Evolutionary conservation across 1,140 invertebrate genomes (phyloP).

Genomic region (Homalodisca vitripennis): DNA sequence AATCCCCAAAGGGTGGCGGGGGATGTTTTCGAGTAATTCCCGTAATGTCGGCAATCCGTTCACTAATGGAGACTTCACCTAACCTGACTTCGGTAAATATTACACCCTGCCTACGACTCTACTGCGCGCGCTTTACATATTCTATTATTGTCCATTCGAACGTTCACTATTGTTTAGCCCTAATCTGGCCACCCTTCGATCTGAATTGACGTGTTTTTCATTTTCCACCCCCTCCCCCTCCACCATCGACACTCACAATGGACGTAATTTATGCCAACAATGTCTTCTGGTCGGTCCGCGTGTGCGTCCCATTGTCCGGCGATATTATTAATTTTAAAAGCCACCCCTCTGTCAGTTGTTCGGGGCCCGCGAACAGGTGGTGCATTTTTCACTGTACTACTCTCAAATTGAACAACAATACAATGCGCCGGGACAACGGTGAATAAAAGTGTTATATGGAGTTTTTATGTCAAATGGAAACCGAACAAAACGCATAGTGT

Average conservation of each 20-base stretch:
- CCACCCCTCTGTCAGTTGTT: too few relatives aligned
- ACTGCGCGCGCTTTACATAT: conserved; percentile 2
- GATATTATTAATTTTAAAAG: conserved; percentile 10
- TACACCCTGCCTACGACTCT: not conserved
- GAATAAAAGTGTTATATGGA: too few relatives aligned
- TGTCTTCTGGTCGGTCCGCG: not conserved
- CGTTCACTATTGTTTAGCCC: not conserved
- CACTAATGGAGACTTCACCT: not conserved
- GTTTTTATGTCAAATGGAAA: too few relatives aligned
- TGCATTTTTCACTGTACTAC: too few relatives aligned
- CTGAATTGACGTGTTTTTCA: conserved; percentile 15
- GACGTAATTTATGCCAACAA: conserved; percentile 13
- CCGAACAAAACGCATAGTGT: too few relatives aligned
- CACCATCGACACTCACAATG: not conserved
- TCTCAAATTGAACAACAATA: too few relatives aligned
- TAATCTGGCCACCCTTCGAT: conserved; percentile 13
- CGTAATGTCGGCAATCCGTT: not conserved
- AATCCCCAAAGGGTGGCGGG: not conserved
- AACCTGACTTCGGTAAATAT: not conserved
- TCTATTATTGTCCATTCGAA: conserved; percentile 11
- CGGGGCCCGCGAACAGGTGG: too few relatives aligned
- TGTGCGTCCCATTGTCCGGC: not conserved
- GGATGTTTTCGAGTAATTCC: conserved; percentile 4
- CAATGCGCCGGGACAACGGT: too few relatives aligned
- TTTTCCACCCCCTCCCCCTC: conserved; percentile 9